Base-by-base conservation (phyloP, 2,888 invertebrate species). In the Chrysopilus asiliformis region DNA sequence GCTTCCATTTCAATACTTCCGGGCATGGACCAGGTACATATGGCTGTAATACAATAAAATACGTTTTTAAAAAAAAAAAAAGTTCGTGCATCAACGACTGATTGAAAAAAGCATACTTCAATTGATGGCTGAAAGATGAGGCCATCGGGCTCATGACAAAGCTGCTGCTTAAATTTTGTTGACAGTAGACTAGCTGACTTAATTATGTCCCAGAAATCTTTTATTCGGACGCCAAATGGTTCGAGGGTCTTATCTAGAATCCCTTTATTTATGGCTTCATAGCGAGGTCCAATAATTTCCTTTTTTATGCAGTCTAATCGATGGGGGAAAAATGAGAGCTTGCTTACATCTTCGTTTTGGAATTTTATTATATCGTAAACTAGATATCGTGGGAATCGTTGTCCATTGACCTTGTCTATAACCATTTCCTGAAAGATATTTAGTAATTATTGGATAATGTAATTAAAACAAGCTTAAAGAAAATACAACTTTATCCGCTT, bases 1-100 rank as follows among this genome's bases (percentile, higher is more conserved):
- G 97, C 57, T 99, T 99, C 98, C 98, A 99, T 62, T 99, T 99
- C 12, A 99, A 68, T 2, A 95, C 87, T 29, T 79, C 74, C 22
- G 71, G 67, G 51, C 87, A 91, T 5, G 76, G 70, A 0, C 98
- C 98, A 6, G 84, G 66, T 10, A 70, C 67, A 56, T 98, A 98
- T 0, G 80, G 76, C 79, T 87, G 58, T 38, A 68, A 63, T 39
- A 44, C 37, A 42, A 32, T 18, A 34, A n/a, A 37, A 24, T 20
- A 29, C 13, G 27, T n/a, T 27, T 6, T 27, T 27, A 24, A 19
- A 26, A 5, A 27, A 35, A 17, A 34, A 10, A 3, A 14, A 18
- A 19, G 26, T 16, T 9, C 25, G 19, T 33, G 12, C 18, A 10
- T 20, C 12, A 33, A 4, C 8, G 16, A 43, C 37, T 30, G 25